Evolutionary conservation across 2,888 invertebrate species (phyloP).

Genomic region (Heteromyza rotundicornis): DNA sequence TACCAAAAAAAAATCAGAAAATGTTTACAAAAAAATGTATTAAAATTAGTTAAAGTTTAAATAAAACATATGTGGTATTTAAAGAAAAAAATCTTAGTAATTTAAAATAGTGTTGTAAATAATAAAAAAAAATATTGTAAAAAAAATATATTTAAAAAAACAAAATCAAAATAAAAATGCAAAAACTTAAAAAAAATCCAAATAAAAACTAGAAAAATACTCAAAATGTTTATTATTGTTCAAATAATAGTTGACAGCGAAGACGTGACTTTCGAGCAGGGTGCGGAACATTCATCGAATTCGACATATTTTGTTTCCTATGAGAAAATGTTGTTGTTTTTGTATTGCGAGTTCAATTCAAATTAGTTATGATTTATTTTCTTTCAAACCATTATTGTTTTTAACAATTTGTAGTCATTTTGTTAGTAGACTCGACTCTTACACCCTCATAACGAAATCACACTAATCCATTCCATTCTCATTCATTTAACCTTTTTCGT

Average conservation of each 20-base stretch:
- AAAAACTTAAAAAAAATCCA: slow-evolving; percentile 16
- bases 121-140: neutral
- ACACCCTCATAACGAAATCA: neutral
- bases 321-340: too few species aligned
- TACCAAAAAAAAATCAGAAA: slow-evolving; percentile 23
- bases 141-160: slow-evolving; percentile 10
- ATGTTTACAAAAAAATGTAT: slow-evolving; percentile 17
- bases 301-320: too few species aligned
- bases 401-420: neutral
- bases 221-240: too few species aligned
- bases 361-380: slow-evolving; percentile 28
- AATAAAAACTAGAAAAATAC: slow-evolving; percentile 14
- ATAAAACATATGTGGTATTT: slow-evolving; percentile 35
- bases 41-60: slow-evolving; percentile 26
- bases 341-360: neutral
- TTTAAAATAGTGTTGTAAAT: slow-evolving; percentile 5
- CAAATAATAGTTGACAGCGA: too few species aligned
- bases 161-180: neutral
- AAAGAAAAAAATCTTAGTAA: slow-evolving; percentile 13
- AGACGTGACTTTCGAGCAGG: too few species aligned
- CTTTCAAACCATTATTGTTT: slow-evolving; percentile 11
- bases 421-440: neutral
- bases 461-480: slow-evolving; percentile 1
- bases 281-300: too few species aligned
- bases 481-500: slow-evolving; percentile 23